phyloP scores from a whole-genome alignment of 2,888 invertebrate species.

The Teleogryllus oceanicus region DNA sequence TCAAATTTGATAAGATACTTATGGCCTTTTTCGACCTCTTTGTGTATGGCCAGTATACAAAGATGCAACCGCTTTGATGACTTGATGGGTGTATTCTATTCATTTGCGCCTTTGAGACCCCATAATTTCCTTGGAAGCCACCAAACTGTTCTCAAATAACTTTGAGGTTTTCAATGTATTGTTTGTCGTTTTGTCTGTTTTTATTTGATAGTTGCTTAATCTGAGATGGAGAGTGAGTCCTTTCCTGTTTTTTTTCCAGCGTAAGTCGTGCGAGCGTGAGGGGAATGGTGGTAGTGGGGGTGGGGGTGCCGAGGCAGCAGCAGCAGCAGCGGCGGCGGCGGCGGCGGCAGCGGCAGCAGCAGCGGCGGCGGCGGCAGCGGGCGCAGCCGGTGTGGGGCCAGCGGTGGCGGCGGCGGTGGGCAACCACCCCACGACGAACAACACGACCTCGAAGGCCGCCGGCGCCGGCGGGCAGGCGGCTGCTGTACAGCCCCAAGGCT shows the following conservation, averaged over 20 bases:
- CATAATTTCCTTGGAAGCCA: too few relatives aligned
- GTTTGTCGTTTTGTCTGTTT: too few relatives aligned
- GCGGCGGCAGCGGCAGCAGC: neutral
- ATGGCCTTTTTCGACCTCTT: too few relatives aligned
- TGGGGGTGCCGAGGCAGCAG: constrained; percentile 47
- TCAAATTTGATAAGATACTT: too few relatives aligned
- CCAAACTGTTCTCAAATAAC: too few relatives aligned
- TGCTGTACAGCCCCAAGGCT: constrained; percentile 52
- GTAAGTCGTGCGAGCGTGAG: constrained; percentile 61
- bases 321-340: neutral
- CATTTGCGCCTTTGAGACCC: too few relatives aligned
- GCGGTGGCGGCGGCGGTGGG: constrained; percentile 38
- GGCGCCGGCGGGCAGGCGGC: constrained; percentile 43
- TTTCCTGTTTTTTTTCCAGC: constrained; percentile 45
- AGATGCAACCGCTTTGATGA: too few relatives aligned
- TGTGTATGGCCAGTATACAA: too few relatives aligned
- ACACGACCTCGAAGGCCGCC: constrained; percentile 61
- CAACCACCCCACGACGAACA: constrained; percentile 67
- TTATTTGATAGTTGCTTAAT: too few relatives aligned
- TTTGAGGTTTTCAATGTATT: too few relatives aligned
- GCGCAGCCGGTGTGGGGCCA: neutral
- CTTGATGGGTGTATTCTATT: too few relatives aligned
- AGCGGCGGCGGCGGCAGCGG: neutral
- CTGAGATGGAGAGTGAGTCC: neutral
- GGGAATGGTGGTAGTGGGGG: constrained; percentile 57